Evolutionary conservation across 2,797 vertebrate species (phyloP).

Genomic region (Podarcis lilfordi): DNA sequence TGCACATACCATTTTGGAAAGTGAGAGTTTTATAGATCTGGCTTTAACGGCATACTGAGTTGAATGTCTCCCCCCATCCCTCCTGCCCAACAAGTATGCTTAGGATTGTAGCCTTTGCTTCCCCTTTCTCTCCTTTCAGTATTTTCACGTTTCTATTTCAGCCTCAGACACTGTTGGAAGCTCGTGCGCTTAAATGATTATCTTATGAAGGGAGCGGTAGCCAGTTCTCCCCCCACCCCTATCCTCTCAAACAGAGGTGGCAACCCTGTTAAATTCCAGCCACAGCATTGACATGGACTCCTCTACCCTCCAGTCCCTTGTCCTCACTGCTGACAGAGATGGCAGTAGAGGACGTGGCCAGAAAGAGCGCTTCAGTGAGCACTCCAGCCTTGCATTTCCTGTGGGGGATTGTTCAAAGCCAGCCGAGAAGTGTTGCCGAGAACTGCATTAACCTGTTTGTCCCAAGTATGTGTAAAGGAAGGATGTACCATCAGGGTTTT

Average conservation of each 20-base stretch:
- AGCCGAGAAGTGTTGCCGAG: constrained; percentile 11
- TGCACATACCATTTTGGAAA: no score
- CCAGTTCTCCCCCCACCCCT: not conserved
- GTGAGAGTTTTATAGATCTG: no score
- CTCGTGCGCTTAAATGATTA: not conserved
- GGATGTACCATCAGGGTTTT: constrained; percentile 1
- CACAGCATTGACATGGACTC: not conserved
- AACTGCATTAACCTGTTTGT: constrained; percentile 31
- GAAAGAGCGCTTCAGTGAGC: not conserved
- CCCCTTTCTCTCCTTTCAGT: not conserved
- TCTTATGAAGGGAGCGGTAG: not conserved
- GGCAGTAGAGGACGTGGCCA: constrained; percentile 23
- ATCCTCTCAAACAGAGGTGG: not conserved
- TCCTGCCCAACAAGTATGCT: not conserved
- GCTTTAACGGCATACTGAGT: no score
- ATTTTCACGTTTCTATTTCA: not conserved
- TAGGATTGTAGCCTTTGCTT: not conserved
- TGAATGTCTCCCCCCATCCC: not conserved
- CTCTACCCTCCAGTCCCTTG: constrained; percentile 13
- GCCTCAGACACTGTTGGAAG: not conserved
- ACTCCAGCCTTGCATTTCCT: not conserved
- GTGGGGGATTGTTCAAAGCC: not conserved
- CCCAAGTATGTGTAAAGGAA: constrained; percentile 17
- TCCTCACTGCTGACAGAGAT: not conserved
- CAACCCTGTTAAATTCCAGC: constrained; percentile 32